These are phyloP conservation scores for Xiphophorus couchianus DNA, from an alignment of 2,113 vertebrate genomes.

Conservation along the genomic window DNA sequence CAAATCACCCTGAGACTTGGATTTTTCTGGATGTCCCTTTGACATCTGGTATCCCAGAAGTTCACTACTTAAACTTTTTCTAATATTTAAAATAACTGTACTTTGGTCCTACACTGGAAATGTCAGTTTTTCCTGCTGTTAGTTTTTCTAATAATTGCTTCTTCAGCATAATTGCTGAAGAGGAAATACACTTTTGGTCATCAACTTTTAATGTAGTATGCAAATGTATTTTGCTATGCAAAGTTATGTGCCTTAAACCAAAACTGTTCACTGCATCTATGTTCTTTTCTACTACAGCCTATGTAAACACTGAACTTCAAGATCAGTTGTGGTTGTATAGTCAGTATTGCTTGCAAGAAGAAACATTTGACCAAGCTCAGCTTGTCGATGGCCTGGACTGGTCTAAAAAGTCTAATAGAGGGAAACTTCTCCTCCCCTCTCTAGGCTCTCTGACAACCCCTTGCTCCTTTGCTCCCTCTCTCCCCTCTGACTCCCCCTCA, in stretches of 20 bases:
- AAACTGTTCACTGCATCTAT: neutral
- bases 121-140: too few relatives aligned
- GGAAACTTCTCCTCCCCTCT: conserved; percentile 37
- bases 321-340: conserved; percentile 6
- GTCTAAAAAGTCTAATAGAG: conserved; percentile 63
- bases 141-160: too few relatives aligned
- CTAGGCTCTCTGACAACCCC: conserved; percentile 59
- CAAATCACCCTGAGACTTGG: too few relatives aligned
- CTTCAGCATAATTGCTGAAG: too few relatives aligned
- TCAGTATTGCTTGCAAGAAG: neutral
- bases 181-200: too few relatives aligned
- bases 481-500: conserved; percentile 50
- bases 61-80: too few relatives aligned
- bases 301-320: neutral
- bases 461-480: conserved; percentile 60
- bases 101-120: too few relatives aligned
- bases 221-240: too few relatives aligned
- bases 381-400: conserved; percentile 23
- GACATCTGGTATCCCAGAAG: too few relatives aligned
- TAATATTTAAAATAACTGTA: too few relatives aligned
- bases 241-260: neutral
- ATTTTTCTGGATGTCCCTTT: too few relatives aligned
- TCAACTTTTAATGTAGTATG: too few relatives aligned
- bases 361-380: conserved; percentile 5
- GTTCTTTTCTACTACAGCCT: conserved; percentile 4